Base-by-base conservation (phyloP, 2,797 vertebrate genomes). In the Urophycis tenuis region DNA sequence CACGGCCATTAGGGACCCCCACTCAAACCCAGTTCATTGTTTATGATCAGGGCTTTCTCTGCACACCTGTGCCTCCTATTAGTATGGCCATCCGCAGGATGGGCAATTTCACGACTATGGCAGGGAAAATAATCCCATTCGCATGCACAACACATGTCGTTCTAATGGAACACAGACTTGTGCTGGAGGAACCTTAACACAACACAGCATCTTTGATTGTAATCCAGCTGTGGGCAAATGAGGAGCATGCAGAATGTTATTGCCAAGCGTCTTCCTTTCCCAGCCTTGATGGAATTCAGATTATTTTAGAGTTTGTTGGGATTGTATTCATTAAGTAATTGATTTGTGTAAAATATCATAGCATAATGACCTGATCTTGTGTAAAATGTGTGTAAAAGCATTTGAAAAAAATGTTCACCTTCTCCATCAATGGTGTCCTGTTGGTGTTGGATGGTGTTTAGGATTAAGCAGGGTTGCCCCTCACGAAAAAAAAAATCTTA, bases 171-270 rank as follows among this genome's bases (percentile, higher is more conserved):
- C 78, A 19, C 70, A 70, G 33, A 22, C 75, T 71, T 29, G 41
- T 79, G 60, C 69, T 32, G 36, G 32, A 64, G 34, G 67, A 74
- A 53, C 72, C 60, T 74, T 60, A 67, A 12, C 25, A 29, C 2
- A 70, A 69, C 36, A 74, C 74, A 72, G 74, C 11, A 29, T 71
- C 39, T 81, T 73, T 75, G 15, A 78, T 77, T 72, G 32, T 77
- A 79, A 81, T 72, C 33, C 76, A 79, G 64, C 79, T 77, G 33
- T 77, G n/a, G 73, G 71, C 60, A 72, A 74, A 81, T 77, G n/a
- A 81, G 39, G 35, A 77, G 76, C 79, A 74, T 45, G 3, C 10
- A 72, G 72, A 67, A 67, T 64, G 9, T 11, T 64, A 64, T 67
- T n/a, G 25, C 60, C n/a, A 29, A 29, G 60, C 60, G 60, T 67